phyloP scores from a whole-genome alignment of 2,888 invertebrate species.

The Drosophila kuntzei region DNA sequence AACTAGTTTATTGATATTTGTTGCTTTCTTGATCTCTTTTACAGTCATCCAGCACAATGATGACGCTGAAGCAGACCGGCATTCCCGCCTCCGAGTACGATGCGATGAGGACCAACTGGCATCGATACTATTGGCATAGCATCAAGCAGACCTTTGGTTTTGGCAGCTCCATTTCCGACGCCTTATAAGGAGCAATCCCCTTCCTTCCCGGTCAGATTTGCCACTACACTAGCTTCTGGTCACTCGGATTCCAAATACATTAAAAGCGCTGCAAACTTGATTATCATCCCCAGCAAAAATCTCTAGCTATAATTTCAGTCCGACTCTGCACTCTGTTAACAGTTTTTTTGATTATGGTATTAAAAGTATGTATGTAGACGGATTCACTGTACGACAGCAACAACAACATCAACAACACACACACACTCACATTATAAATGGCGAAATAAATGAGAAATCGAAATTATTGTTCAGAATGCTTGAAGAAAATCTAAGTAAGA shows the following conservation, averaged over 20 bases:
- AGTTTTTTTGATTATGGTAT: constrained; percentile 40
- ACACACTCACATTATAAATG: constrained; percentile 31
- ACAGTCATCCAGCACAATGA: constrained; percentile 94
- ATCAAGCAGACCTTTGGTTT: constrained; percentile 89
- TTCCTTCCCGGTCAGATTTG: constrained; percentile 10
- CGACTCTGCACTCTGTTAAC: constrained; percentile 46
- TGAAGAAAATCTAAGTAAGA: neutral
- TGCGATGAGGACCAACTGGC: constrained; percentile 95
- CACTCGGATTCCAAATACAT: constrained; percentile 28
- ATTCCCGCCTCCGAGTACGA: constrained; percentile 93
- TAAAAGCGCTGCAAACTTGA: constrained; percentile 35
- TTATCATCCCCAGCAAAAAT: constrained; percentile 14
- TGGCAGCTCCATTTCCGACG: constrained; percentile 71
- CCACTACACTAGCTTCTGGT: constrained; percentile 17
- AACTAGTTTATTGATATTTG: neutral
- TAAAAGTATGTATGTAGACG: constrained; percentile 32
- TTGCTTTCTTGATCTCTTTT: neutral
- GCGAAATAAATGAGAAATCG: constrained; percentile 49
- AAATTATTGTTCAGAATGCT: constrained; percentile 5
- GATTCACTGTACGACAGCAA: constrained; percentile 24
- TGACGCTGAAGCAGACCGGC: constrained; percentile 92
- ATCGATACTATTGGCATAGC: constrained; percentile 96
- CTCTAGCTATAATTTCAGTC: constrained; percentile 57
- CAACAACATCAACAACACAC: constrained; percentile 11
- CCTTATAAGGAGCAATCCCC: constrained; percentile 51